Base-by-base conservation (phyloP, 2,113 vertebrate genomes). In the Dicaeum eximium region DNA sequence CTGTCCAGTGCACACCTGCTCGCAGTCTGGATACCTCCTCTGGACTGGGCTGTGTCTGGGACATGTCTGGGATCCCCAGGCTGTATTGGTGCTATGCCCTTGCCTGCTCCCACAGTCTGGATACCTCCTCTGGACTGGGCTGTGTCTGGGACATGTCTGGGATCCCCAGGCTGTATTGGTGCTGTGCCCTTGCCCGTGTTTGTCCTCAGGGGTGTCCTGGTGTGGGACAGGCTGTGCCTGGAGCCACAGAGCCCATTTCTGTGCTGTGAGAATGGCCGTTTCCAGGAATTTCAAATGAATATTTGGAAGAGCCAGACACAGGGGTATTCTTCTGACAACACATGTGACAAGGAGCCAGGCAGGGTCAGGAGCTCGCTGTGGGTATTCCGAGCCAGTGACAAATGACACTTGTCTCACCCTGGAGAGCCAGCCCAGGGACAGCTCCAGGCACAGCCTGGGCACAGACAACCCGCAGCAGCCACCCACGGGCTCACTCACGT, bases 401-500 rank as follows among this genome's bases (percentile, higher is more conserved):
- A 20, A 56, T 2, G 7, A 13, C 7, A n/a, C 22, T 27, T 7
- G 4, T 50, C 38, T 62, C 47, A 51, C 31, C 23, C 16, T 6
- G 3, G 11, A 37, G 12, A 71, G 8, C 35, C 86, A 80, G 57
- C 66, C 73, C 28, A 25, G 82, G 42, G 40, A 19, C 54, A 38
- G 38, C 48, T 60, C 69, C 23, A 60, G 44, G 44, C 5, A 21
- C n/a, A 67, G 15, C 48, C n/a, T 9, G 18, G 64, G 80, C n/a
- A 21, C 44, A 22, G 18, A 58, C 7, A 0, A 19, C 45, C 71
- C 80, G 22, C 0, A 0, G 14, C 66, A 62, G 50, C 47, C 33
- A 1, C 35, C 4, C 40, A 2, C 0, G 3, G 9, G 38, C 45
- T 31, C 22, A 99, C 99, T 99, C 97, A 99, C 99, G 1, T 99